Conservation (phyloP, 2,797 vertebrate genomes). For the Sphaeramia orbicularis region DNA sequence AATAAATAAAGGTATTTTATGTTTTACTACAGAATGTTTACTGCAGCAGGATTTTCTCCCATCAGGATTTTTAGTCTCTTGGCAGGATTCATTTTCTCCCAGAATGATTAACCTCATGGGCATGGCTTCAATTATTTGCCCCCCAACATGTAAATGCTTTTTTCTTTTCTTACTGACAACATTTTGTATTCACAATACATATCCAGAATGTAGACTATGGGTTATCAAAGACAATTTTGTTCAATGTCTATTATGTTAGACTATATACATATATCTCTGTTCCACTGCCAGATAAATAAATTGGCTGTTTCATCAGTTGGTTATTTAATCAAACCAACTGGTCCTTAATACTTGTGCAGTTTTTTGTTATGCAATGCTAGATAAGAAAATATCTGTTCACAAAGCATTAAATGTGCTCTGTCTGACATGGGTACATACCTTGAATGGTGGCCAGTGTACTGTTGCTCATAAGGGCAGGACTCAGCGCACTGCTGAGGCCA, state of each 20-base stretch:
- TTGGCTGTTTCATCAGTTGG: too few species aligned
- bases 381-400: background rate
- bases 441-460: constrained; percentile 99
- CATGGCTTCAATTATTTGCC: constrained; percentile 8
- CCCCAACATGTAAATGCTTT: constrained; percentile 23
- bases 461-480: constrained; percentile 97
- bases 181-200: constrained; percentile 8
- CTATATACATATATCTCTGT: too few species aligned
- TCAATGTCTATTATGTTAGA: too few species aligned
- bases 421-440: constrained; percentile 85
- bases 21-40: background rate
- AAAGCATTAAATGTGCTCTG: background rate
- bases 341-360: too few species aligned
- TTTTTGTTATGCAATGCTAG: background rate
- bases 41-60: background rate
- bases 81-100: constrained; percentile 19
- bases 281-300: too few species aligned
- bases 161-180: constrained; percentile 4
- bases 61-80: constrained; percentile 1
- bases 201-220: constrained; percentile 1
- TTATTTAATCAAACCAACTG: too few species aligned
- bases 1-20: background rate
- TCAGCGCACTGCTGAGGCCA: constrained; percentile 92
- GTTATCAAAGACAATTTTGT: too few species aligned
- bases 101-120: constrained; percentile 25